Conservation (phyloP, 1,140 invertebrate species). For the Meloidogyne exigua region DNA sequence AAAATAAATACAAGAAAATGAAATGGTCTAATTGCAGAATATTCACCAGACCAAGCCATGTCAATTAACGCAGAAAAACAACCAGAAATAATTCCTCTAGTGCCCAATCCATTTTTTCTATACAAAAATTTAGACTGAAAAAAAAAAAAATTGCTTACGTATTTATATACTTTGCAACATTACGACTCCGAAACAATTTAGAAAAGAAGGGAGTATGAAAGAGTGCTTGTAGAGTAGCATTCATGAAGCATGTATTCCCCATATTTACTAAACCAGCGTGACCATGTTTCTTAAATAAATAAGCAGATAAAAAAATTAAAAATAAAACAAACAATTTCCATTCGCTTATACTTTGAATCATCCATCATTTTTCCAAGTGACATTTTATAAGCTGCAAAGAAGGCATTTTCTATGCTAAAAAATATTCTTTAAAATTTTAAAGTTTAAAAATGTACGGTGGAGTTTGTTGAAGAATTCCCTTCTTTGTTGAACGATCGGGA, state of each 20-base stretch:
- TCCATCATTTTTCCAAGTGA: slow-evolving; percentile 3
- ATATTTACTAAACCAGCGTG: slow-evolving; percentile 79
- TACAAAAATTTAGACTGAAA: slow-evolving; percentile 5
- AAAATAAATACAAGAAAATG: slow-evolving; percentile 30
- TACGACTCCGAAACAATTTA: slow-evolving; percentile 16
- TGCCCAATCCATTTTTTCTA: slow-evolving; percentile 24
- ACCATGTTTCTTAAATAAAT: slow-evolving; percentile 13
- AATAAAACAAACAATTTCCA: slow-evolving; percentile 6
- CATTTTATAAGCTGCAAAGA: not conserved
- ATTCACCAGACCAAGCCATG: slow-evolving; percentile 32
- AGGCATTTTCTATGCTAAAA: not conserved
- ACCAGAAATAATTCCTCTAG: slow-evolving; percentile 34
- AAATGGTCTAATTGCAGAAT: slow-evolving; percentile 24
- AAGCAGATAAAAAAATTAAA: too few species aligned
- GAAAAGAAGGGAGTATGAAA: slow-evolving; percentile 37
- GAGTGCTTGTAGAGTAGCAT: slow-evolving; percentile 93
- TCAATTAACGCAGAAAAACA: slow-evolving; percentile 37
- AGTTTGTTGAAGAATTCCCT: not conserved
- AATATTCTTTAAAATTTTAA: not conserved
- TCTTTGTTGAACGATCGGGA: slow-evolving; percentile 25
- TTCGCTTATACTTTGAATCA: not conserved
- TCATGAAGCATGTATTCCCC: slow-evolving; percentile 97
- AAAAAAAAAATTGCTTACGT: slow-evolving; percentile 18
- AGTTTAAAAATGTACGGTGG: slow-evolving; percentile 1
- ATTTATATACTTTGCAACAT: slow-evolving; percentile 17